A percentile compares a stretch with the other conserved stretches of the same genome.
Conservation (phyloP, 2,888 invertebrate genomes). For the Galerucella nymphaeae region DNA sequence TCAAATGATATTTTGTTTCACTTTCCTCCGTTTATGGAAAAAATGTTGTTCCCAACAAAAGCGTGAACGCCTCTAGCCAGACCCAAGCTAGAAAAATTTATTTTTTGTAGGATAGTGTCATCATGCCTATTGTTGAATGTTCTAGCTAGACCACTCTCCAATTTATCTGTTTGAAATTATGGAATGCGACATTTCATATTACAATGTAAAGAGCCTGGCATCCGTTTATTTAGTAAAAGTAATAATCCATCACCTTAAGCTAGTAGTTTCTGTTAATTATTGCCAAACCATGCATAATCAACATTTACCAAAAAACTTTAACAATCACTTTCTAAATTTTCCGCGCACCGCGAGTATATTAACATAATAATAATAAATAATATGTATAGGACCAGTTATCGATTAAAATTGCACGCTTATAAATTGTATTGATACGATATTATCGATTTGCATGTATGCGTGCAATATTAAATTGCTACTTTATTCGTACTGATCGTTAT, state of each 20-base stretch:
- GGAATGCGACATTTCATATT: too few relatives aligned
- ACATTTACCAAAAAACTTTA: slow-evolving; percentile 15
- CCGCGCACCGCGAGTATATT: slow-evolving; percentile 20
- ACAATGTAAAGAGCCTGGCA: too few relatives aligned
- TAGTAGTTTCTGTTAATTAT: not conserved
- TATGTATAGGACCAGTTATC: slow-evolving; percentile 39
- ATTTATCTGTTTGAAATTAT: too few relatives aligned
- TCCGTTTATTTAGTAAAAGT: too few relatives aligned
- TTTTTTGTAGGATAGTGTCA: too few relatives aligned
- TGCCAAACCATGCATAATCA: not conserved
- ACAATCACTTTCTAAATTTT: slow-evolving; percentile 28
- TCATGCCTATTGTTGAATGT: too few relatives aligned
- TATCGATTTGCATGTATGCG: slow-evolving; percentile 56
- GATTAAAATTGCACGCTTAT: slow-evolving; percentile 42
- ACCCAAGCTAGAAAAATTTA: too few relatives aligned
- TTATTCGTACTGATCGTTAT: slow-evolving; percentile 46
- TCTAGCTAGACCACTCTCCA: too few relatives aligned
- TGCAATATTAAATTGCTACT: slow-evolving; percentile 58
- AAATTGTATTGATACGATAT: slow-evolving; percentile 49
- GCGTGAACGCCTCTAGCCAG: too few relatives aligned
- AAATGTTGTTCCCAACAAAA: too few relatives aligned
- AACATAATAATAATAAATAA: slow-evolving; percentile 42
- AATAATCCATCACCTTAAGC: slow-evolving; percentile 1
- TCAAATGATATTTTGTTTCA: too few relatives aligned
- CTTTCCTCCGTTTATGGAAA: too few relatives aligned